Evolutionary conservation across 2,888 invertebrate species (phyloP), one percentile per base, ranked within the genome.

Genomic region (Drosophila antonietae): DNA sequence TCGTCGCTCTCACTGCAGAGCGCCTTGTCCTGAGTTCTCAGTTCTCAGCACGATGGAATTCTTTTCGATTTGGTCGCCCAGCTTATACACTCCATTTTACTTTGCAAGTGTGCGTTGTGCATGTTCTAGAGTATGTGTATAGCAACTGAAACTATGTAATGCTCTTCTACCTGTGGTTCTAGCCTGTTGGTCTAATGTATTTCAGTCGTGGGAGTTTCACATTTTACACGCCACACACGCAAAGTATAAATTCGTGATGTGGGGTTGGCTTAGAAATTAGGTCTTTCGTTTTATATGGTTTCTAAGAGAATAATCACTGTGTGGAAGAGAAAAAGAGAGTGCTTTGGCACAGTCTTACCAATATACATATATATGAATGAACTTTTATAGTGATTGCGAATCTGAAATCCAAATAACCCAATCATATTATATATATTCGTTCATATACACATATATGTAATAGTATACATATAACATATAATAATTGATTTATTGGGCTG

Each of bases 191-290:
- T 35, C 63, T 65, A 69, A 73, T 68, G 68, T 61, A 46, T 63
- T 41, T 63, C 73, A 66, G 77, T 77, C 68, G 81, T 67, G 75
- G 75, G 69, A 78, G 81, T 73, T 64, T 55, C 67, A 59, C 49
- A 65, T 62, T 65, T 64, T 61, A 64, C 72, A 65, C 75, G 72
- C 74, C 77, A 77, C 79, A 76, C 81, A 81, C 63, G 79, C 75
- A 56, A 68, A 73, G 79, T 55, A 79, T 70, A 69, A 59, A 78
- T 73, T 76, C 9, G 20, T 23, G 67, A 53, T 51, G 49, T 44
- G 51, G 65, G 57, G 58, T 23, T 55, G 37, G 46, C 43, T 71
- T 53, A 46, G 63, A 52, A 78, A 67, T 74, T 72, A 63, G 74
- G 78, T 78, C 78, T 75, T 65, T 59, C 44, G 49, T 64, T 49